Evolutionary conservation across 2,113 vertebrate species (phyloP), one percentile per base, ranked within the genome.

Genomic region (Ranitomeya imitator): DNA sequence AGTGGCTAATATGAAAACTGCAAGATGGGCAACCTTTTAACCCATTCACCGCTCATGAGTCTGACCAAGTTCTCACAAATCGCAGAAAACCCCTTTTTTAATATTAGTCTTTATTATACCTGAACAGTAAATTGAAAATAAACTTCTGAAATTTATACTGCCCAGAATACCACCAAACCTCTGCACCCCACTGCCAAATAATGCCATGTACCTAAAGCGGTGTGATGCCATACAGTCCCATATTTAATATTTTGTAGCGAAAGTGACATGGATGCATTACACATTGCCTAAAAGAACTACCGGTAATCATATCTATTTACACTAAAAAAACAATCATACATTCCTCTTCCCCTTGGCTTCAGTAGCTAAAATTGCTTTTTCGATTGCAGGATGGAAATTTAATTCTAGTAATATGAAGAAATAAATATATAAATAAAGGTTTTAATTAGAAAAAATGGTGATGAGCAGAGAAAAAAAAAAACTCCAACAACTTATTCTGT

Each of bases 391-490:
- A 69, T 67, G 73, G 76, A 89, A 89, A 77, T 79, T 55, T 79
- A 85, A 89, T 89, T 89, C 82, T 11, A 54, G 73, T 37, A 60
- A 89, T 54, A 85, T 71, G 83, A 73, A 63, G 78, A 52, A 52
- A 26, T 37, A 86, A 89, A 89, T 80, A 86, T 61, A 86, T 85
- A 85, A 85, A 89, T 80, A 81, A 76, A 84, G 19, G 90, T 93
- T 92, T 92, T 92, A 92, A 93, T 92, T 88, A n/a, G 79, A 86
- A 91, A 83, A 86, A 63, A 86, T 84, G 59, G 69, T 57, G 88
- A 90, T 77, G 88, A 88, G 89, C 90, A 90, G 86, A 73, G 63
- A 45, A 74, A 76, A 79, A 88, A n/a, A 88, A 83, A 89, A 89
- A 85, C 37, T 5, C 37, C 37, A 45, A 45, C 76, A 79, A 85